These are phyloP conservation scores for Anguilla rostrata DNA, from an alignment of 2,113 vertebrate genomes.

Conservation along the genomic window DNA sequence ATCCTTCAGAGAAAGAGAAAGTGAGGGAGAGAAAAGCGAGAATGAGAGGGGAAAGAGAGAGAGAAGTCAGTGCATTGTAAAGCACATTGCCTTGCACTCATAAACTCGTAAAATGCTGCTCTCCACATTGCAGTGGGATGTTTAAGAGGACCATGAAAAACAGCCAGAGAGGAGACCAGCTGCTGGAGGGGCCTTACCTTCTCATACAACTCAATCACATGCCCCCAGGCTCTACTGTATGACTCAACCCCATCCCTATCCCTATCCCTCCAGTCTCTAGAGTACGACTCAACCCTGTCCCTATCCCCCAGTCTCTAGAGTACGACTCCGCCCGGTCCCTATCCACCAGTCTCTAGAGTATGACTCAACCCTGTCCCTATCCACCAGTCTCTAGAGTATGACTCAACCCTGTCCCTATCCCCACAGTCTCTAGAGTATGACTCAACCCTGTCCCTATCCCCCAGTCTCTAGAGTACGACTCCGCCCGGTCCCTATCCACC, in stretches of 20 bases:
- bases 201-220: conserved; percentile 48
- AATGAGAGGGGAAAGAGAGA: background rate
- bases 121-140: conserved; percentile 54
- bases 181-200: conserved; percentile 59
- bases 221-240: background rate
- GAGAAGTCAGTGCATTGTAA: conserved; percentile 58
- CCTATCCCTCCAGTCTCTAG: background rate
- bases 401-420: background rate
- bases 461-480: background rate
- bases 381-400: background rate
- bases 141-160: conserved; percentile 48
- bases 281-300: background rate
- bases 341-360: background rate
- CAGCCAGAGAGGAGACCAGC: conserved; percentile 34
- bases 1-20: background rate
- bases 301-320: background rate
- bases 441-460: background rate
- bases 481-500: background rate
- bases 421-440: background rate
- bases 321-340: background rate
- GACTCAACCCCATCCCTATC: background rate
- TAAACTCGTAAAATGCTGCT: conserved; percentile 70
- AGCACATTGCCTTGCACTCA: conserved; percentile 62
- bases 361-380: background rate
- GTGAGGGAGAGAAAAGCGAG: background rate